Base-by-base conservation (phyloP, 2,113 vertebrate genomes). In the Brachypteracias leptosomus region DNA sequence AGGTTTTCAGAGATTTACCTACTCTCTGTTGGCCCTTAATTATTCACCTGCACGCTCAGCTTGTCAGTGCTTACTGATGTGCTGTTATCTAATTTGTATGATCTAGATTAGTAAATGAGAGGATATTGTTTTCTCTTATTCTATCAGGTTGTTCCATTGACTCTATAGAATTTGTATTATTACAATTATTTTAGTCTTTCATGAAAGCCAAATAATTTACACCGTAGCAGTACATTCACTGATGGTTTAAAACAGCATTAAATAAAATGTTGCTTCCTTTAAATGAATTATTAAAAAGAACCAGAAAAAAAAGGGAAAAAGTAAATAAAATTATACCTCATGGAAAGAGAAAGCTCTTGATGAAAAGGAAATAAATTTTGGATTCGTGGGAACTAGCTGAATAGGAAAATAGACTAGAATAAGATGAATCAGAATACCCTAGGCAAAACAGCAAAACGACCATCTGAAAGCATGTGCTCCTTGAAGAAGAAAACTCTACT, bases 341-440 rank as follows among this genome's bases (percentile, higher is more conserved):
- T 96, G 42, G 80, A 95, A 96, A 89, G 63, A 54, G 58, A 94
- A 95, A 85, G 66, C 22, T 51, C 71, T 93, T 97, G 93, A 97
- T 97, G 94, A 77, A 97, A 88, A 80, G 92, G 94, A 94, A 96
- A 91, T 67, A 94, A 81, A 94, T 91, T 75, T 89, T 71, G 22
- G 46, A 93, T 92, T 97, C 94, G 68, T 95, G 96, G 93, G 88
- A 90, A 77, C 82, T 88, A 49, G 75, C 79, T 96, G 92, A 97
- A 96, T 83, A 97, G 97, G 94, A 96, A 97, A 93, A 80, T 92
- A 62, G 78, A 92, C 80, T 94, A 96, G 85, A 97, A 81, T 70
- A 93, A 97, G 96, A 98, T 98, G 92, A 98, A 98, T 97, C 80
- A 66, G 70, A 97, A 95, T 96, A 97, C 95, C 95, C 89, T 67